Evolutionary conservation across 2,113 vertebrate species (phyloP).

Genomic region (Rhegmatorhina hoffmannsi): DNA sequence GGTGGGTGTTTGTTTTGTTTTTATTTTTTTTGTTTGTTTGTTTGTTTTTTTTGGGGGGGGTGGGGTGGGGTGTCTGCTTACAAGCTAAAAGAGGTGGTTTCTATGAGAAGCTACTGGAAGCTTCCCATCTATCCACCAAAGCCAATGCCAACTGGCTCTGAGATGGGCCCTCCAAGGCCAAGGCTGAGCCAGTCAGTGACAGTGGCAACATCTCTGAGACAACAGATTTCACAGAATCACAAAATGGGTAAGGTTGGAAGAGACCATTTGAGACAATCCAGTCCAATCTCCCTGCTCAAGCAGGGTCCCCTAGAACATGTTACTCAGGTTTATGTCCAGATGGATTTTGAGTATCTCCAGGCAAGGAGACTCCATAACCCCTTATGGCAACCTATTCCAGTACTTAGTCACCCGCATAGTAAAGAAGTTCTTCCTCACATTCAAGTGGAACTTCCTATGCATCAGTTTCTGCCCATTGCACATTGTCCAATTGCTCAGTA

Average conservation of each 20-base stretch:
- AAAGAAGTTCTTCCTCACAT: not conserved
- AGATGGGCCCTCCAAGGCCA: not conserved
- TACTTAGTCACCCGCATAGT: not conserved
- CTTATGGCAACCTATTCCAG: not conserved
- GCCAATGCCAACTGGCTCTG: rapidly evolving
- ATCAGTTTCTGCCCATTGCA: not conserved
- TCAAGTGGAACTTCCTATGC: not conserved
- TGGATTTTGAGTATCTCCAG: not conserved
- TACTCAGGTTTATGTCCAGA: not conserved
- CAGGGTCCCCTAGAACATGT: not conserved
- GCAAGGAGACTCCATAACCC: not conserved
- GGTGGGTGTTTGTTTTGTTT: not conserved
- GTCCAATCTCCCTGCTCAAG: not conserved
- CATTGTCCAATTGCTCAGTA: not conserved
- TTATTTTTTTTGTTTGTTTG: not conserved
- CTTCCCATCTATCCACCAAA: not conserved
- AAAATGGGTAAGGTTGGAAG: not conserved
- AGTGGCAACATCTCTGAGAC: not conserved
- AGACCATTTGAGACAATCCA: not conserved
- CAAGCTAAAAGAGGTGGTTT: not conserved
- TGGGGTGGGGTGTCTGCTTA: not conserved
- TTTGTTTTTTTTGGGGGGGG: too few relatives aligned
- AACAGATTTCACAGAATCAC: not conserved
- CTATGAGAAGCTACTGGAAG: not conserved
- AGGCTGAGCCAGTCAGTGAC: not conserved